Conservation (phyloP, 2,888 invertebrate species). For the Agrochola lota region DNA sequence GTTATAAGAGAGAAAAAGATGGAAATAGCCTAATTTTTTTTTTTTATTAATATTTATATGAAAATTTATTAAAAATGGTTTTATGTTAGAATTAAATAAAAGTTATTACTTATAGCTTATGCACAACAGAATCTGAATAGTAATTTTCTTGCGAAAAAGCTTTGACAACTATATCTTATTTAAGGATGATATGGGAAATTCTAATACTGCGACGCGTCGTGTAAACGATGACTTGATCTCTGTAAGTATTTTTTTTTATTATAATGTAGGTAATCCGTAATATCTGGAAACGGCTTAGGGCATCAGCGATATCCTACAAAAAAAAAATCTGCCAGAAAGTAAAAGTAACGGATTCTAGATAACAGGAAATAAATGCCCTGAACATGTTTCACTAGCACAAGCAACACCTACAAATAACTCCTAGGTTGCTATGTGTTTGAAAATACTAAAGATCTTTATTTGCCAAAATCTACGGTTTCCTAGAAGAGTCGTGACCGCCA, state of each 20-base stretch:
- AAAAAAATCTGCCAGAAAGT: not conserved
- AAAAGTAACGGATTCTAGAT: not conserved
- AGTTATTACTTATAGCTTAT: not conserved
- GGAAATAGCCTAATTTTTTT: no score
- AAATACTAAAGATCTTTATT: no score
- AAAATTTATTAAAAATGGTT: no score
- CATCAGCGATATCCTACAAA: not conserved
- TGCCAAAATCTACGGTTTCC: not conserved
- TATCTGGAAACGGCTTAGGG: not conserved
- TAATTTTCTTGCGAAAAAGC: not conserved
- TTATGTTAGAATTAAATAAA: no score
- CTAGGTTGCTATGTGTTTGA: not conserved
- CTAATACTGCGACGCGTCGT: no score
- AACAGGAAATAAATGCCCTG: not conserved
- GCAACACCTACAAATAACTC: not conserved
- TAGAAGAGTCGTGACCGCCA: not conserved
- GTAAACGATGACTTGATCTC: not conserved
- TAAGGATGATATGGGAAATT: not conserved
- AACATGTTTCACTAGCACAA: not conserved
- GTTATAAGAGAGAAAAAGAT: not conserved
- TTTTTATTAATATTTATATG: no score
- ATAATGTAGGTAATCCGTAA: not conserved
- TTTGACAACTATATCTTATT: not conserved
- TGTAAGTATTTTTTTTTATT: not conserved
- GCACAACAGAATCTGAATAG: not conserved